A percentile compares a stretch with the other conserved stretches of the same genome.
Conservation (phyloP, 2,888 invertebrate genomes). For the Drosophila mimetica region DNA sequence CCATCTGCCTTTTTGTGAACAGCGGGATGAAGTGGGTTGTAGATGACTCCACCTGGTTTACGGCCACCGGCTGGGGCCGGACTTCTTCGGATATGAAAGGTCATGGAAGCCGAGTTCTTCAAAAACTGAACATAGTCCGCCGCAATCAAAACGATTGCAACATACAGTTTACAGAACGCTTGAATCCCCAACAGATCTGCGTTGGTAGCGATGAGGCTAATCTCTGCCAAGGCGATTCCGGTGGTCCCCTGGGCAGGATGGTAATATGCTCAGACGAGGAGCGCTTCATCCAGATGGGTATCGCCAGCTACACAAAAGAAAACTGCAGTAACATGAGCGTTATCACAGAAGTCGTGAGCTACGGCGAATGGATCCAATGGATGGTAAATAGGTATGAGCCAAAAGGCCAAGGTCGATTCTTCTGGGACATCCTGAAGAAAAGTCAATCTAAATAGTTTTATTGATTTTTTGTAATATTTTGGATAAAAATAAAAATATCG, state of each 20-base stretch:
- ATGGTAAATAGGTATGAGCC: neutral
- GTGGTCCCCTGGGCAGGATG: neutral
- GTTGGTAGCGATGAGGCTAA: neutral
- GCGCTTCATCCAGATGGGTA: neutral
- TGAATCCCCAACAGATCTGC: neutral
- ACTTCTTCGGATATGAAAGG: neutral
- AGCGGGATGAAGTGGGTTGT: neutral
- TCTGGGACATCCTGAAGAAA: too few relatives aligned
- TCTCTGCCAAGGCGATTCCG: neutral
- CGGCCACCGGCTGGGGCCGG: neutral
- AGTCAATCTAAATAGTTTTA: too few relatives aligned
- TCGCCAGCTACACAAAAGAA: neutral
- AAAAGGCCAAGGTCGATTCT: too few relatives aligned
- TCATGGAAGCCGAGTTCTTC: neutral
- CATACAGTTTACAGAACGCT: neutral
- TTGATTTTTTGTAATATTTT: too few relatives aligned
- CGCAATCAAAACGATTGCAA: neutral
- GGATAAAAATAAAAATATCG: too few relatives aligned
- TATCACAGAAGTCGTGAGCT: neutral
- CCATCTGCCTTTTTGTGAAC: neutral
- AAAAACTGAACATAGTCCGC: neutral
- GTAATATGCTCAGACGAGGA: rapidly evolving
- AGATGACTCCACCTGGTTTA: neutral
- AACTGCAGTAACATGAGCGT: neutral
- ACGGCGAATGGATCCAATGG: neutral